phyloP scores from a whole-genome alignment of 2,797 vertebrate genomes.

The Melanotaenia maccullochi region DNA sequence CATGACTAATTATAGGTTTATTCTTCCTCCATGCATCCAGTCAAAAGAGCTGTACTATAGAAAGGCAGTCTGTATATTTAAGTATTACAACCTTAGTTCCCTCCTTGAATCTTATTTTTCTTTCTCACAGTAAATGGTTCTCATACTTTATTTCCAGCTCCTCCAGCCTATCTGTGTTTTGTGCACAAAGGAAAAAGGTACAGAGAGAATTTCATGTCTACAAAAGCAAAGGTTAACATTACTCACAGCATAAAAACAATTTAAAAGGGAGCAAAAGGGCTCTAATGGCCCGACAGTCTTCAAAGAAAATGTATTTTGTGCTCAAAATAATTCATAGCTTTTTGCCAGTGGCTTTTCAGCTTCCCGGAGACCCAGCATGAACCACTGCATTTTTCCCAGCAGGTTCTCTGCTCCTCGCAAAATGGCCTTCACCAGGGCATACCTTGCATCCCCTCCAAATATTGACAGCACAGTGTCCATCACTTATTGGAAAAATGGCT shows the following conservation, averaged over 20 bases:
- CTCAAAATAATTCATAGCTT: conserved; percentile 88
- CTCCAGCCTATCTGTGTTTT: conserved; percentile 77
- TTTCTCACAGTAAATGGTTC: conserved; percentile 76
- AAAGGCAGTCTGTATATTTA: conserved; percentile 36
- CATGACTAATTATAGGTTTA: conserved; percentile 19
- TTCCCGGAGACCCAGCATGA: conserved; percentile 85
- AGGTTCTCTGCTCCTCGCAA: conserved; percentile 81
- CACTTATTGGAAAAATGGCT: conserved; percentile 85
- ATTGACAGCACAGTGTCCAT: conserved; percentile 82
- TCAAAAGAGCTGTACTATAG: conserved; percentile 12
- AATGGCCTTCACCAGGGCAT: conserved; percentile 81
- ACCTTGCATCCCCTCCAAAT: conserved; percentile 81
- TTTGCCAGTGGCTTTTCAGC: conserved; percentile 85
- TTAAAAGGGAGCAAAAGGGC: conserved; percentile 87
- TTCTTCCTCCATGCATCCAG: conserved; percentile 32
- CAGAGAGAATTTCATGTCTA: conserved; percentile 84
- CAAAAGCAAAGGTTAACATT: conserved; percentile 88
- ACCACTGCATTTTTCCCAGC: conserved; percentile 88
- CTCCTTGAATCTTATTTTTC: conserved; percentile 54
- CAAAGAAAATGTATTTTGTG: conserved; percentile 88
- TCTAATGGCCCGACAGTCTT: conserved; percentile 85
- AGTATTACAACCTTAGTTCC: conserved; percentile 57
- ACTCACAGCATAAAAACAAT: conserved; percentile 86
- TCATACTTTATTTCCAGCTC: conserved; percentile 76
- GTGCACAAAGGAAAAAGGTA: conserved; percentile 75